A percentile compares a stretch with the other conserved stretches of the same genome.
Evolutionary conservation across 2,888 invertebrate genomes (phyloP).

Genomic region (Thereva nobilitata): DNA sequence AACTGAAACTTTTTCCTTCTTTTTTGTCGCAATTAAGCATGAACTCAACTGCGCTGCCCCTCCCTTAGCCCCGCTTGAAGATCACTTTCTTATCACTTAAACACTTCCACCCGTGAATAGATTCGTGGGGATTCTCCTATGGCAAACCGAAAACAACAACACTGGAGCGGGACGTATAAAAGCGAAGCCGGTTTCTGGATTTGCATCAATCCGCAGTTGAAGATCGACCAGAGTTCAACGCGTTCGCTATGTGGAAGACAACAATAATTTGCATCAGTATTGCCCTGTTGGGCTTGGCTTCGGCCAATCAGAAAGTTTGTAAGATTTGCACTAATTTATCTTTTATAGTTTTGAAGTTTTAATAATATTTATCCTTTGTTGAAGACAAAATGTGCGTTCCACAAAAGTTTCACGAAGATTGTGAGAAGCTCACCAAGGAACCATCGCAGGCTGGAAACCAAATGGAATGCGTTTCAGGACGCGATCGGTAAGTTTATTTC

Average conservation of each 20-base stretch:
- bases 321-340: constrained; percentile 6
- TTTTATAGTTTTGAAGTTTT: constrained; percentile 18
- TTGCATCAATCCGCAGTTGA: no score
- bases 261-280: not conserved
- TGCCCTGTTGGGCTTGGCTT: constrained; percentile 7
- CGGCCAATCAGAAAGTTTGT: constrained; percentile 22
- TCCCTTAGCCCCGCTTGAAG: no score
- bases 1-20: no score
- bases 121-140: constrained; percentile 7
- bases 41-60: no score
- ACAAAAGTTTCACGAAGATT: constrained; percentile 65
- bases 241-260: no score
- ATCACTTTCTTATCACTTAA: no score
- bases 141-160: constrained; percentile 11
- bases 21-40: no score
- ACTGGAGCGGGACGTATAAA: constrained; percentile 13
- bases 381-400: constrained; percentile 79
- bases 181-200: constrained; percentile 14
- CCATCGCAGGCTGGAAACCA: constrained; percentile 57
- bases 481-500: constrained; percentile 65
- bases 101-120: not conserved
- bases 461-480: constrained; percentile 74
- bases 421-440: constrained; percentile 61
- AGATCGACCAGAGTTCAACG: no score
- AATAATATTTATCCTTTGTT: constrained; percentile 40